Conservation (phyloP, 2,888 invertebrate genomes). For the Andrena fulva region DNA sequence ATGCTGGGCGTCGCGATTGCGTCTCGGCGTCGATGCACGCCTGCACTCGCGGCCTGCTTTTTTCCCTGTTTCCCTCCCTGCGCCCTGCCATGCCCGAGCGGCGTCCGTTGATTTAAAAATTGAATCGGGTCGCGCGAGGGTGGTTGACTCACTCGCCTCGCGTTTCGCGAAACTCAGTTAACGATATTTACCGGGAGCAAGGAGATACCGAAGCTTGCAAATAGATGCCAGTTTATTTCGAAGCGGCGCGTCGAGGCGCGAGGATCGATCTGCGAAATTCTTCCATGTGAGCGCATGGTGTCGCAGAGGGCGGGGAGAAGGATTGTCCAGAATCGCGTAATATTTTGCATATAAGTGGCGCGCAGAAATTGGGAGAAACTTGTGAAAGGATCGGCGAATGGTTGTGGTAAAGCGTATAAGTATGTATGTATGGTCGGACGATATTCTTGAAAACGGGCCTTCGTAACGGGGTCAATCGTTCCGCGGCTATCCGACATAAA, state of each 20-base stretch:
- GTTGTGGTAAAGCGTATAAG: background rate
- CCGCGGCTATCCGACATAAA: slow-evolving; percentile 27
- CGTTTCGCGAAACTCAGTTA: slow-evolving; percentile 38
- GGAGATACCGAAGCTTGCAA: too few relatives aligned
- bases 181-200: too few relatives aligned
- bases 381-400: background rate
- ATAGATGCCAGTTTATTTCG: too few relatives aligned
- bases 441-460: slow-evolving; percentile 15
- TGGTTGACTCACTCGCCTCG: slow-evolving; percentile 43
- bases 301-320: too few relatives aligned
- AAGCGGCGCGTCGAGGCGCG: too few relatives aligned
- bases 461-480: slow-evolving; percentile 40
- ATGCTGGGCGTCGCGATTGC: slow-evolving; percentile 46
- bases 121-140: slow-evolving; percentile 59
- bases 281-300: too few relatives aligned
- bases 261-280: too few relatives aligned
- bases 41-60: slow-evolving; percentile 29
- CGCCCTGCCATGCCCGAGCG: background rate
- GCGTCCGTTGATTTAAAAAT: slow-evolving; percentile 63
- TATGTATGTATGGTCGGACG: background rate
- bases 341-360: background rate
- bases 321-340: too few relatives aligned
- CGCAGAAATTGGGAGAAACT: background rate
- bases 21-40: slow-evolving; percentile 42
- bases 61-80: slow-evolving; percentile 6